phyloP scores from a whole-genome alignment of 1,140 invertebrate genomes.

The Magallana gigas region DNA sequence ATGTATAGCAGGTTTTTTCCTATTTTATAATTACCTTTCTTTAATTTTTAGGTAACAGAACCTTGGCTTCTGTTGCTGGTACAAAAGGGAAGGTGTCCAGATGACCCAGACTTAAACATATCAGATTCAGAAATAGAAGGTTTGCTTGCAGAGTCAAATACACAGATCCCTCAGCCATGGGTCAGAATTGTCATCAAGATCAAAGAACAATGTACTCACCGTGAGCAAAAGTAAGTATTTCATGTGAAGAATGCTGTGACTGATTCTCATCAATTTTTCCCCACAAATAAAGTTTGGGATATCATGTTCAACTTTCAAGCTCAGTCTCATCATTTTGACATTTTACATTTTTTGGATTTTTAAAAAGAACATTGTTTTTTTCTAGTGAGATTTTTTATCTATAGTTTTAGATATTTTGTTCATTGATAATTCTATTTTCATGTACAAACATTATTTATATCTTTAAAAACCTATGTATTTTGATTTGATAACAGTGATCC shows the following conservation, averaged over 20 bases:
- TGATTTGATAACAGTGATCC: not conserved
- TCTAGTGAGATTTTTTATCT: too few species aligned
- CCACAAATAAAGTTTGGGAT: too few species aligned
- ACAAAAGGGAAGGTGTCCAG: not conserved
- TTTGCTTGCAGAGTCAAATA: slow-evolving; percentile 40
- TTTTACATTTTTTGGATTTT: not conserved
- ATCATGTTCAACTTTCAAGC: too few species aligned
- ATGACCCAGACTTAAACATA: not conserved
- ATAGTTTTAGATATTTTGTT: too few species aligned
- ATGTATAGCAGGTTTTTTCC: too few species aligned
- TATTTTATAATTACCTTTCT: too few species aligned
- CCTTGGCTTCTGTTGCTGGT: not conserved
- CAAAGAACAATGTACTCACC: slow-evolving; percentile 52
- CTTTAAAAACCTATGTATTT: not conserved
- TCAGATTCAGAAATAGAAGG: slow-evolving; percentile 46
- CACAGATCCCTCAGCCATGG: slow-evolving; percentile 63
- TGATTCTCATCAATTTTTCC: too few species aligned
- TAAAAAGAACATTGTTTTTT: too few species aligned
- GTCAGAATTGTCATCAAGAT: slow-evolving; percentile 65
- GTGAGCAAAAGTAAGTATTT: slow-evolving; percentile 50
- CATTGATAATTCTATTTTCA: too few species aligned
- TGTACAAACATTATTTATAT: too few species aligned
- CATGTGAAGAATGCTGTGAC: too few species aligned
- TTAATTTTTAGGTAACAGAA: not conserved
- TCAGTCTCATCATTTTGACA: too few species aligned